phyloP scores from a whole-genome alignment of 2,113 vertebrate genomes.

The Lontra canadensis region DNA sequence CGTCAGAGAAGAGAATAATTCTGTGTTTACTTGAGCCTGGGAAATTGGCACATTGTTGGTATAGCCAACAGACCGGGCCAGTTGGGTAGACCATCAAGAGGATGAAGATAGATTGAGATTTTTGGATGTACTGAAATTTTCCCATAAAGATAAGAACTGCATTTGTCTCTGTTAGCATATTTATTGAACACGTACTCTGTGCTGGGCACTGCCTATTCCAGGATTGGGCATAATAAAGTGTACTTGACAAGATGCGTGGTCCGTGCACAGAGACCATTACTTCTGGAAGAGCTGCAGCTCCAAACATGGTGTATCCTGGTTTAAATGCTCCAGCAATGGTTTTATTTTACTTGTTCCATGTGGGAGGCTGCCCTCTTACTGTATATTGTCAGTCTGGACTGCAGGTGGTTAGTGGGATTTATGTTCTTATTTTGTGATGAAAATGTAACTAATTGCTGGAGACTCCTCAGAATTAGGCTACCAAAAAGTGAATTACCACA shows the following conservation, averaged over 20 bases:
- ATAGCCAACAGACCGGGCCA: neutral
- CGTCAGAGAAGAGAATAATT: neutral
- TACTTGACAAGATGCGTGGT: neutral
- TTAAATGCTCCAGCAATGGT: neutral
- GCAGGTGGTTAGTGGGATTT: neutral
- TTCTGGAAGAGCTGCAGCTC: neutral
- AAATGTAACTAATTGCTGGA: slow-evolving; percentile 31
- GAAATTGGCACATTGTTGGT: neutral
- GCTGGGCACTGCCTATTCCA: neutral
- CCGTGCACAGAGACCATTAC: neutral
- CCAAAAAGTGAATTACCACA: neutral
- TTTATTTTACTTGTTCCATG: slow-evolving; percentile 35
- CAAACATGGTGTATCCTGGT: neutral
- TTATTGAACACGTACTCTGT: neutral
- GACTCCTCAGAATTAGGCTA: neutral
- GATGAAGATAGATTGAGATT: neutral
- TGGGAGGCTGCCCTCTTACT: neutral
- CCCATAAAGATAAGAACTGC: neutral
- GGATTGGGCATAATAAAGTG: neutral
- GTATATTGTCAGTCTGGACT: neutral
- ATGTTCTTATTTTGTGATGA: slow-evolving; percentile 33
- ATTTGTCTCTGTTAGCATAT: neutral
- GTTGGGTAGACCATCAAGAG: neutral
- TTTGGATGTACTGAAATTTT: neutral
- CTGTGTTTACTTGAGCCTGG: neutral